A percentile compares a stretch with the other conserved stretches of the same genome.
Conservation (phyloP, 2,113 vertebrate species). For the Poeciliopsis turrubarensis region DNA sequence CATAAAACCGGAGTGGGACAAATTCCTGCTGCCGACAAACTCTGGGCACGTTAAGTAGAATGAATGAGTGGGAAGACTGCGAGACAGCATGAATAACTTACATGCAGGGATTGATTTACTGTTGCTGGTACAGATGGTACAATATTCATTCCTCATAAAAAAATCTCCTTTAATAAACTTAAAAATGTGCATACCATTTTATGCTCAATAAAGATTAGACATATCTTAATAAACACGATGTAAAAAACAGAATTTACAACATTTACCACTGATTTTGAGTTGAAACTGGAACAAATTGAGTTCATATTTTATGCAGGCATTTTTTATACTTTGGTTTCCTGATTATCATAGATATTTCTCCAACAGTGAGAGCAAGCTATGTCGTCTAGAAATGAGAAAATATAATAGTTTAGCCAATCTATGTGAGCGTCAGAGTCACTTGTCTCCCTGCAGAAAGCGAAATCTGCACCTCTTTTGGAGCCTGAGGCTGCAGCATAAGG, state of each 20-base stretch:
- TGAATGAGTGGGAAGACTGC: constrained; percentile 59
- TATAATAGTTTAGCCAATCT: background rate
- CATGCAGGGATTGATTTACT: constrained; percentile 69
- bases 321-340: background rate
- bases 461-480: constrained; percentile 70
- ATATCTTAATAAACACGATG: background rate
- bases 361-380: background rate
- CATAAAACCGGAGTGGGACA: constrained; percentile 38
- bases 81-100: constrained; percentile 71
- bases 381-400: background rate
- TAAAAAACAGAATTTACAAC: background rate
- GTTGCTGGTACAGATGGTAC: constrained; percentile 59
- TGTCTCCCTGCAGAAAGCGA: constrained; percentile 8
- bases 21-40: constrained; percentile 42
- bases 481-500: constrained; percentile 53
- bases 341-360: background rate
- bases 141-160: constrained; percentile 39
- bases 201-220: constrained; percentile 10
- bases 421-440: background rate
- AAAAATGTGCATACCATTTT: constrained; percentile 13
- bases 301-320: background rate
- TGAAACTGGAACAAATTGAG: background rate
- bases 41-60: constrained; percentile 45
- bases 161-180: constrained; percentile 42
- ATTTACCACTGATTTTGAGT: background rate